phyloP scores from a whole-genome alignment of 2,113 vertebrate genomes.

The Galeopterus variegatus region DNA sequence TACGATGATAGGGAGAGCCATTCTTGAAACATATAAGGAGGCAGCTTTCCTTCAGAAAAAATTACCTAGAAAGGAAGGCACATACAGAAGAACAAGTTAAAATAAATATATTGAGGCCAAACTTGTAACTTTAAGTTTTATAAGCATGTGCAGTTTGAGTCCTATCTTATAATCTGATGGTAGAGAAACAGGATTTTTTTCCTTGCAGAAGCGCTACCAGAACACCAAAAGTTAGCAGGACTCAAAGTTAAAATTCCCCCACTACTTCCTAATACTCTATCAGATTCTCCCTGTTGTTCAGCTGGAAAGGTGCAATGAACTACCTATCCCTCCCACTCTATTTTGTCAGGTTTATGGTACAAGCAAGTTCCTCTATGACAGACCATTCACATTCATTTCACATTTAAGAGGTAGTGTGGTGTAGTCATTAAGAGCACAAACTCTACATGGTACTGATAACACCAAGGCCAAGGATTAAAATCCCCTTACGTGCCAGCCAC shows the following conservation, averaged over 20 bases:
- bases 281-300: not conserved
- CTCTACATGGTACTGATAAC: too few relatives aligned
- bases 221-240: constrained; percentile 94
- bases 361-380: not conserved
- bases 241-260: constrained; percentile 92
- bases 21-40: constrained; percentile 89
- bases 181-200: not conserved
- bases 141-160: not conserved
- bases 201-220: constrained; percentile 93
- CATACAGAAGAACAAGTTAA: constrained; percentile 54
- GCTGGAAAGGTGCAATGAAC: not conserved
- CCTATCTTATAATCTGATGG: not conserved
- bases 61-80: constrained; percentile 74
- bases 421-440: not conserved
- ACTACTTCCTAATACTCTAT: not conserved
- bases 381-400: not conserved
- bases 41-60: constrained; percentile 70
- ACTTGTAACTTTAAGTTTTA: not conserved
- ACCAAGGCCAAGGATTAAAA: too few relatives aligned
- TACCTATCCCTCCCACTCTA: not conserved
- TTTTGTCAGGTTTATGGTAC: not conserved
- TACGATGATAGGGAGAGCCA: constrained; percentile 99
- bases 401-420: not conserved
- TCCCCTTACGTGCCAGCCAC: too few relatives aligned
- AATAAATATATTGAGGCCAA: constrained; percentile 17